phyloP scores from a whole-genome alignment of 1,140 invertebrate species.

The Lepidostoma basale region DNA sequence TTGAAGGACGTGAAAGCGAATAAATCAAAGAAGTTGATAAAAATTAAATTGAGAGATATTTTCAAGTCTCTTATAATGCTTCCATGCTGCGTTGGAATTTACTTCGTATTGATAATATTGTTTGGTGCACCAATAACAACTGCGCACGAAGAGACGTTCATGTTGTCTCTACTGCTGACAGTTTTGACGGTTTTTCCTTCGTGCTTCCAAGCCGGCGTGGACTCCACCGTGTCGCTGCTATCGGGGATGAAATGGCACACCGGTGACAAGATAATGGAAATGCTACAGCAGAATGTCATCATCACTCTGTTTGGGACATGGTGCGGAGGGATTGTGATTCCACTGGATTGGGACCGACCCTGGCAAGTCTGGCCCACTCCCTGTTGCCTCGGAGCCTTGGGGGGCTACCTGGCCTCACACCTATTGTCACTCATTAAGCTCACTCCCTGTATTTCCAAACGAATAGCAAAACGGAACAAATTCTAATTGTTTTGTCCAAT shows the following conservation, averaged over 20 bases:
- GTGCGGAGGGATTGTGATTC: conserved; percentile 85
- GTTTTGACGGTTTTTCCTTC: conserved; percentile 71
- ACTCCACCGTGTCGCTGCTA: conserved; percentile 62
- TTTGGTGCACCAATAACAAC: conserved; percentile 75
- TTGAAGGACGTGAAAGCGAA: conserved; percentile 29
- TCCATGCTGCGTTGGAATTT: conserved; percentile 20
- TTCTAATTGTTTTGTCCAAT: not conserved
- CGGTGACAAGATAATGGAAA: conserved; percentile 61
- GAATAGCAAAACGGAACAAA: conserved; percentile 31
- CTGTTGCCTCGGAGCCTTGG: conserved; percentile 71
- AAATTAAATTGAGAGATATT: conserved; percentile 30
- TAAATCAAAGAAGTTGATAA: conserved; percentile 21
- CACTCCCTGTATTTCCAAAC: conserved; percentile 47
- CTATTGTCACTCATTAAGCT: conserved; percentile 60
- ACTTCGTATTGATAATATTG: conserved; percentile 62
- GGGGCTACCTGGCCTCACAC: conserved; percentile 67
- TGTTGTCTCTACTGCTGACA: conserved; percentile 71
- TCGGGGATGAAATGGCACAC: conserved; percentile 58
- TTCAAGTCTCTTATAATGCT: conserved; percentile 33
- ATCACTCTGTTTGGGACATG: conserved; percentile 81
- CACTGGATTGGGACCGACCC: conserved; percentile 89
- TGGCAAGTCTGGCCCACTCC: conserved; percentile 88
- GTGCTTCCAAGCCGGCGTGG: conserved; percentile 66
- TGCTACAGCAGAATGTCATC: conserved; percentile 65
- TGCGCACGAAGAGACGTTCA: conserved; percentile 72